Evolutionary conservation across 2,888 invertebrate genomes (phyloP).

Genomic region (Zele albiditarsus): DNA sequence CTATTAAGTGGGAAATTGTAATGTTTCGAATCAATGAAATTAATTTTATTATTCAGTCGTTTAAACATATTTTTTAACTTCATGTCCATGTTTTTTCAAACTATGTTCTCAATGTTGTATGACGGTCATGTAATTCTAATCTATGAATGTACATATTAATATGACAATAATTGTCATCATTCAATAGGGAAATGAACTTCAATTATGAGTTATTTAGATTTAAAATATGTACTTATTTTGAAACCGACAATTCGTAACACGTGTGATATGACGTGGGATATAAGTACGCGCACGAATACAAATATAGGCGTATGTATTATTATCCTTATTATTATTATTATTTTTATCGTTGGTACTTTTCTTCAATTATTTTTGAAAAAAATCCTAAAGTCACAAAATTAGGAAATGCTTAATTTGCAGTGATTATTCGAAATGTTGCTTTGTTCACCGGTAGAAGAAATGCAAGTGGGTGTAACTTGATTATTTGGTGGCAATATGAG

Average conservation of each 20-base stretch:
- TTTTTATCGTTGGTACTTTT: neutral
- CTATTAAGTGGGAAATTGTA: no score
- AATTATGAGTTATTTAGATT: neutral
- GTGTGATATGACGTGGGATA: neutral
- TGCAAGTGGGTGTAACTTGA: conserved; percentile 35
- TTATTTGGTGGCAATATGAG: conserved; percentile 12
- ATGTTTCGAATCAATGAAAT: neutral
- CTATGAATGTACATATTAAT: neutral
- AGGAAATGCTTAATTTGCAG: neutral
- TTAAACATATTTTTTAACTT: no score
- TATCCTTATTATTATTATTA: neutral
- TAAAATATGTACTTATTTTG: neutral
- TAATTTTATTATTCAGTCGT: neutral
- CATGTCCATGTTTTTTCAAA: no score
- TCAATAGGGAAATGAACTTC: neutral
- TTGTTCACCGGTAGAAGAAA: conserved; percentile 23
- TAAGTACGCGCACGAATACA: neutral
- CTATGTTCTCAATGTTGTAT: no score
- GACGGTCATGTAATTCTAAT: neutral
- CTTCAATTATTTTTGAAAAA: neutral
- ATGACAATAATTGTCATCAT: neutral
- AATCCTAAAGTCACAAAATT: conserved; percentile 20
- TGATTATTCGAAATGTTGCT: conserved; percentile 15
- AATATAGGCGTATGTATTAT: neutral
- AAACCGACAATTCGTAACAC: neutral